phyloP scores from a whole-genome alignment of 2,113 vertebrate species.

The Labrus mixtus region DNA sequence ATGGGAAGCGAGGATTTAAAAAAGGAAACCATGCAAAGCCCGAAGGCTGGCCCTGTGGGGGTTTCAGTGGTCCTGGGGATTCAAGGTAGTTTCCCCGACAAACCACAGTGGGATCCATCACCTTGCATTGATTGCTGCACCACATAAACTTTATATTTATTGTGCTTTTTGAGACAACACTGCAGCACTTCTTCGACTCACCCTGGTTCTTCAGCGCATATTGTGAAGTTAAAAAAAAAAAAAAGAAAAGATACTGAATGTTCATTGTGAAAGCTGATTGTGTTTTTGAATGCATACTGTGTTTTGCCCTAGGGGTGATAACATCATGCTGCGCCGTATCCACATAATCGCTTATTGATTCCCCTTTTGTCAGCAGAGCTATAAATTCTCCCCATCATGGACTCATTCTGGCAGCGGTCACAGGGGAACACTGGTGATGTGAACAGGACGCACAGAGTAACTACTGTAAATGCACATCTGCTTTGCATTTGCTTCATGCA shows the following conservation, averaged over 20 bases:
- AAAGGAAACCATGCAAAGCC: conserved; percentile 29
- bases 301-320: conserved; percentile 52
- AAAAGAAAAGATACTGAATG: neutral
- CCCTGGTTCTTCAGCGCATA: conserved; percentile 7
- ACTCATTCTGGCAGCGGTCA: conserved; percentile 37
- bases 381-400: conserved; percentile 53
- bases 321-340: conserved; percentile 46
- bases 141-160: conserved; percentile 20
- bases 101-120: conserved; percentile 56
- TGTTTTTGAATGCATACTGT: conserved; percentile 37
- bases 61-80: conserved; percentile 27
- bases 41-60: conserved; percentile 22
- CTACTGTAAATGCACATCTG: conserved; percentile 8
- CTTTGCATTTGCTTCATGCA: conserved; percentile 13
- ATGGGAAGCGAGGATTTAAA: conserved; percentile 26
- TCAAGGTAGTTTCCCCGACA: conserved; percentile 40
- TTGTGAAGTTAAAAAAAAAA: neutral
- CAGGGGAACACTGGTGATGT: conserved; percentile 7
- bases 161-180: conserved; percentile 41
- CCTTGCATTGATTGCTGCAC: conserved; percentile 33
- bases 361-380: conserved; percentile 61
- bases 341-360: conserved; percentile 75
- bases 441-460: neutral
- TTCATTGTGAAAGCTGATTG: conserved; percentile 14
- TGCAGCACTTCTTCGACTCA: conserved; percentile 20